Evolutionary conservation across 64 coral and sea anemone species (phyloP).

Genomic region (Porites australiensis): DNA sequence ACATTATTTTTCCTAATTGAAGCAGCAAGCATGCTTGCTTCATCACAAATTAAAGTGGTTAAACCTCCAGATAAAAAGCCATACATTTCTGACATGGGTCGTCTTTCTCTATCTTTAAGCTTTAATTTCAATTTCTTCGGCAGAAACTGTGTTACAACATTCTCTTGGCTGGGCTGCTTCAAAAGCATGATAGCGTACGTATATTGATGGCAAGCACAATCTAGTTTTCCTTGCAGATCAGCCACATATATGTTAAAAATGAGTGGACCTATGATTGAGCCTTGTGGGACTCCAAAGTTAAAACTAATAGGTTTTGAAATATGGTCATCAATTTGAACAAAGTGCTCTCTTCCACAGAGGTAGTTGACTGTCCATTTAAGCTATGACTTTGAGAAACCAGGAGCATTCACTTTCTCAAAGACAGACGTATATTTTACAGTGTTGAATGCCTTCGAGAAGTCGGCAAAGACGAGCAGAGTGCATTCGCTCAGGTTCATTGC

Average conservation of each 20-base stretch:
- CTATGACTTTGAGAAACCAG: constrained; percentile 4
- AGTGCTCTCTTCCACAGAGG: not conserved
- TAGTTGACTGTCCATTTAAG: constrained; percentile 27
- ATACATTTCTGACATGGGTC: too few relatives aligned
- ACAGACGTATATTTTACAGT: not conserved
- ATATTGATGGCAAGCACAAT: too few relatives aligned
- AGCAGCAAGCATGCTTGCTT: too few relatives aligned
- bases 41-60: too few relatives aligned
- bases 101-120: too few relatives aligned
- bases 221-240: not conserved
- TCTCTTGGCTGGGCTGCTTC: too few relatives aligned
- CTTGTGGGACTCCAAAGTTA: constrained; percentile 29
- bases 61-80: too few relatives aligned
- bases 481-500: constrained; percentile 16
- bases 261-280: constrained; percentile 12
- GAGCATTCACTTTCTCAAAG: constrained; percentile 6
- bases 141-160: too few relatives aligned
- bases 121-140: too few relatives aligned
- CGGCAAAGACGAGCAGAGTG: constrained; percentile 3
- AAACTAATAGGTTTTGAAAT: not conserved
- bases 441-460: constrained; percentile 20
- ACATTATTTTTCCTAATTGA: too few relatives aligned
- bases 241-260: constrained; percentile 11
- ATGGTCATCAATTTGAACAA: constrained; percentile 30
- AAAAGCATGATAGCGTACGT: too few relatives aligned